These are phyloP conservation scores for Sebastolobus alascanus DNA, from an alignment of 2,797 vertebrate genomes.

Conservation along the genomic window DNA sequence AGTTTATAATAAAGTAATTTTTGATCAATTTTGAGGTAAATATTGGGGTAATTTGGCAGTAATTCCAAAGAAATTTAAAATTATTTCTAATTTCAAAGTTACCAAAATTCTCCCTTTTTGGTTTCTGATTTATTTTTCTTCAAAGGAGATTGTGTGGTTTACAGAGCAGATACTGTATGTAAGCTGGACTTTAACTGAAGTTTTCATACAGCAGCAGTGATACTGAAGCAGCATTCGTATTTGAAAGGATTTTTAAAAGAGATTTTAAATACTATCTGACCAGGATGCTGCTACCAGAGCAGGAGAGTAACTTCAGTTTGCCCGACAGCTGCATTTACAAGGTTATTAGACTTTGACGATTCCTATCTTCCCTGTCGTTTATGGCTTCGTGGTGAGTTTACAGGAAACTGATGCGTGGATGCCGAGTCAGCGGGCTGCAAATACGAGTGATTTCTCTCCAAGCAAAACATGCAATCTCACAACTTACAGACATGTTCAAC, in stretches of 20 bases:
- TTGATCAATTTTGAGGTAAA: too few species aligned
- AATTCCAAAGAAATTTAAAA: too few species aligned
- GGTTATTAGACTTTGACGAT: background rate
- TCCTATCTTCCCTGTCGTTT: slow-evolving; percentile 17
- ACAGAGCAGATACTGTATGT: background rate
- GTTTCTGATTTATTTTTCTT: background rate
- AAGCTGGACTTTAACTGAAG: slow-evolving; percentile 40
- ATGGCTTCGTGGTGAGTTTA: slow-evolving; percentile 69
- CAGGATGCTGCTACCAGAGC: background rate
- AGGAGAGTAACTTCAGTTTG: background rate
- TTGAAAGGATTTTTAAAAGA: background rate
- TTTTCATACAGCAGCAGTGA: slow-evolving; percentile 28
- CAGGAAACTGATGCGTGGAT: slow-evolving; percentile 14
- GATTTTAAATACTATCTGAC: slow-evolving; percentile 34
- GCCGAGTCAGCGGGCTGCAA: slow-evolving; percentile 43
- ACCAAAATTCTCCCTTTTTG: background rate
- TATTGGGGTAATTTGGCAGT: too few species aligned
- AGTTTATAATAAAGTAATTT: too few species aligned
- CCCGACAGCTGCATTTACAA: slow-evolving; percentile 9
- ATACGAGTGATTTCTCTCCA: slow-evolving; percentile 56
- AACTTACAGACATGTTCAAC: slow-evolving; percentile 14
- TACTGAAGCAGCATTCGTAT: slow-evolving; percentile 1
- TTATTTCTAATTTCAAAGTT: too few species aligned
- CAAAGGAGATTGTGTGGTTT: background rate
- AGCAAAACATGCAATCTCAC: slow-evolving; percentile 74